Percentiles rank a stretch among this genome's conserved stretches.
phyloP scores from a whole-genome alignment of 2,797 vertebrate genomes.

The Helicolenus hilgendorfi region DNA sequence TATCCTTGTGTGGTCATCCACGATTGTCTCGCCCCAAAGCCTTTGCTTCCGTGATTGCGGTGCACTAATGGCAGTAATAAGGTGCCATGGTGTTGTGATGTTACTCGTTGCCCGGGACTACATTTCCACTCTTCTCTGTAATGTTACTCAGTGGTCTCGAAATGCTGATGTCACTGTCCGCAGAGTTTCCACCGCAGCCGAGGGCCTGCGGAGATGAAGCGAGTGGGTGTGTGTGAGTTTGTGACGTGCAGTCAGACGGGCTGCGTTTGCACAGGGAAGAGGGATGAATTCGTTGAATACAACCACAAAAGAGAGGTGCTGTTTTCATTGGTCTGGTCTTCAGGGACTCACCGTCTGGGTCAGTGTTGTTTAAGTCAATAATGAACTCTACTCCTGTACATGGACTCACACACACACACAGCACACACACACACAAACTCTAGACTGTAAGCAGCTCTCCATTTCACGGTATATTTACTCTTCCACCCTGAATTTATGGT shows the following conservation, averaged over 20 bases:
- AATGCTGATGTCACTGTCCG: slow-evolving; percentile 75
- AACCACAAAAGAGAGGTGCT: slow-evolving; percentile 66
- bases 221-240: slow-evolving; percentile 29
- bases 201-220: slow-evolving; percentile 41
- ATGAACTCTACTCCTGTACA: slow-evolving; percentile 23
- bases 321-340: slow-evolving; percentile 67
- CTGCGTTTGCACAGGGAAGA: slow-evolving; percentile 68
- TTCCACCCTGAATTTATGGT: slow-evolving; percentile 18
- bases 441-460: background rate
- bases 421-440: background rate
- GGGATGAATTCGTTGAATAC: slow-evolving; percentile 32
- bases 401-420: background rate
- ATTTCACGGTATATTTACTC: slow-evolving; percentile 15
- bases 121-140: slow-evolving; percentile 56
- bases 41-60: slow-evolving; percentile 1
- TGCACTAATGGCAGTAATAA: slow-evolving; percentile 28
- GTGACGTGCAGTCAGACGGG: slow-evolving; percentile 27
- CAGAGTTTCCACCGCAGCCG: slow-evolving; percentile 74
- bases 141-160: slow-evolving; percentile 53
- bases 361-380: slow-evolving; percentile 75
- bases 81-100: slow-evolving; percentile 31
- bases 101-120: slow-evolving; percentile 30
- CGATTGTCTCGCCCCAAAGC: background rate
- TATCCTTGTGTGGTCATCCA: background rate
- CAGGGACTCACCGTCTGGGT: slow-evolving; percentile 72